Base-by-base conservation (phyloP, 2,113 vertebrate species). In the Dascyllus trimaculatus region DNA sequence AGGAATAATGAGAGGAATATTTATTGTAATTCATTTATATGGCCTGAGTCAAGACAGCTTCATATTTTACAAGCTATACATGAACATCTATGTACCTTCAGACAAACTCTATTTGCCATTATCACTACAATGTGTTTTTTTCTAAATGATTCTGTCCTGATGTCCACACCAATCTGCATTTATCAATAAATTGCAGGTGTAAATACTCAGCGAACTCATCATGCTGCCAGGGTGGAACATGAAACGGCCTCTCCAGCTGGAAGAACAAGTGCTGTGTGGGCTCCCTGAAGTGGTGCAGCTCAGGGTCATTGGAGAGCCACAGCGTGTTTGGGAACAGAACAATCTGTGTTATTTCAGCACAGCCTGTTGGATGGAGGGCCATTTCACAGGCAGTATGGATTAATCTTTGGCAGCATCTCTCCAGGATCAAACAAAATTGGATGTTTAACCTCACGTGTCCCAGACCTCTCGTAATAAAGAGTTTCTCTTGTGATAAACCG, bases 351-450 rank as follows among this genome's bases (percentile, higher is more conserved):
- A 78, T 93, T 93, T 86, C 71, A 82, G 75, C 75, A 67, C 83
- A 89, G 89, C 82, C 62, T 79, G 80, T 72, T 89, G 88, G 88
- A 88, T 90, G 75, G 84, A 83, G 78, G 57, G 65, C 75, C 79
- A 81, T 88, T 89, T 91, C 80, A 89, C 74, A 81, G 84, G 81
- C 71, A 85, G 77, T 76, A 82, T 85, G 82, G 82, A 88, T 91
- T 90, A 82, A 86, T 92, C 68, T 89, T 71, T 90, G 82, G 82
- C 78, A 85, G 81, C 32, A 88, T 89, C 68, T 71, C 61, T 69
- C 52, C 60, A 71, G 85, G 78, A 93, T 85, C 84, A 89, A 88
- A 81, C 78, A 62, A 85, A 92, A 89, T 63, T 81, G 69, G 72
- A 89, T 80, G 69, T 81, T 88, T 88, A 88, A 89, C 82, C 81